Base-by-base conservation (phyloP, 2,888 invertebrate genomes). In the Drosophila ezoana region DNA sequence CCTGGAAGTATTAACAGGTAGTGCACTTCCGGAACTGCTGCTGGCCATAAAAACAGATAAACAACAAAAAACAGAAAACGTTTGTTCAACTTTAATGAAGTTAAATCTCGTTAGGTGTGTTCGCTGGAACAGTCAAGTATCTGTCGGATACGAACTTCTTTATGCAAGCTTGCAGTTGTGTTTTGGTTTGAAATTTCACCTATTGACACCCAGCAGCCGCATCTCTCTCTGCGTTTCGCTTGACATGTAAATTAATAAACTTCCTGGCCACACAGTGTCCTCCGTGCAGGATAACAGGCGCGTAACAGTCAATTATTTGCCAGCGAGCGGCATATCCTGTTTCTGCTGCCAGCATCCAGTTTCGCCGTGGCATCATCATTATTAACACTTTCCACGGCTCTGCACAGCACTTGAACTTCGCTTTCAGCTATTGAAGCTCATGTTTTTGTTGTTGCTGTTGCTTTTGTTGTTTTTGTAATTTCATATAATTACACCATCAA, bases 401-500 rank as follows among this genome's bases (percentile, higher is more conserved):
- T 70, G 68, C 54, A 37, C 66, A 74, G 53, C 79, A 88, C 86
- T 87, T 87, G 84, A 84, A 82, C 88, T 85, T 73, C 58, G 49
- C 51, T 57, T 53, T 32, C 75, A 11, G 65, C 53, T 74, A 52
- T 49, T 69, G 59, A 28, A 14, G 52, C 11, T 68, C 45, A 4
- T 61, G 41, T 9, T 58, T 35, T 28, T 47, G 28, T 33, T 56
- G 44, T 4, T 40, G 53, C 16, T 68, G 51, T 28, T 66, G 53
- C 44, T 65, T 67, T 68, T 79, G 72, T 75, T 72, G 75, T 83
- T 77, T 51, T 60, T 76, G 69, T 79, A 83, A 81, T 76, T 73
- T 69, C 75, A 81, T 81, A 89, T 92, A 92, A 92, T 92, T 92
- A 92, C 91, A 90, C 90, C 91, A 92, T 92, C 92, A 92, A 92